Percentiles rank a stretch among this genome's conserved stretches.
Conservation (phyloP, 2,888 invertebrate species). For the Erynnis tages region DNA sequence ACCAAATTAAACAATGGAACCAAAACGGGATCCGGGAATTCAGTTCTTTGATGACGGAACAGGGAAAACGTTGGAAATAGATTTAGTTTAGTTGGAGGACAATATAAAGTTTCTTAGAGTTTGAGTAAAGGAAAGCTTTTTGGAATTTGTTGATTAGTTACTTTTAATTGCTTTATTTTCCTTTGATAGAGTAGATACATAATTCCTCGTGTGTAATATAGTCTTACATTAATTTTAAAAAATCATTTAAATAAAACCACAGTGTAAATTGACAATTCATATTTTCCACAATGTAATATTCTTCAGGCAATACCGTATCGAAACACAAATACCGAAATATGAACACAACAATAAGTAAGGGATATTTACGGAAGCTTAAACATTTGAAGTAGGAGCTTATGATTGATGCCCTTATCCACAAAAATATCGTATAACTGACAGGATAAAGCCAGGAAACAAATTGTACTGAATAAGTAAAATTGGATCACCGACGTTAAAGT, state of each 20-base stretch:
- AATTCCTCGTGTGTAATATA: too few relatives aligned
- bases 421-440: slow-evolving; percentile 13
- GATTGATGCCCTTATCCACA: neutral
- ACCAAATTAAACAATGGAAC: slow-evolving; percentile 5
- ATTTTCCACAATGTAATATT: too few relatives aligned
- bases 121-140: neutral
- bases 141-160: too few relatives aligned
- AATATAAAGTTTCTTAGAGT: neutral
- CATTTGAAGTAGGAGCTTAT: slow-evolving; percentile 1
- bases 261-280: too few relatives aligned
- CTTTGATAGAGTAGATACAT: too few relatives aligned
- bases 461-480: slow-evolving; percentile 19
- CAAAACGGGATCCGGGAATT: slow-evolving; percentile 10
- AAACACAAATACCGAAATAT: neutral
- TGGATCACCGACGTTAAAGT: slow-evolving; percentile 18
- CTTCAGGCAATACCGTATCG: too few relatives aligned
- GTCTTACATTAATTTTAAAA: too few relatives aligned
- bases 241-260: too few relatives aligned
- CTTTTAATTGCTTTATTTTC: neutral
- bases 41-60: slow-evolving; percentile 11
- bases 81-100: neutral
- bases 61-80: neutral
- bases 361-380: slow-evolving; percentile 1
- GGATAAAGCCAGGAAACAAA: slow-evolving; percentile 12
- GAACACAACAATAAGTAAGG: neutral